Base-by-base conservation (phyloP, 2,113 vertebrate species). In the Menidia beryllina region DNA sequence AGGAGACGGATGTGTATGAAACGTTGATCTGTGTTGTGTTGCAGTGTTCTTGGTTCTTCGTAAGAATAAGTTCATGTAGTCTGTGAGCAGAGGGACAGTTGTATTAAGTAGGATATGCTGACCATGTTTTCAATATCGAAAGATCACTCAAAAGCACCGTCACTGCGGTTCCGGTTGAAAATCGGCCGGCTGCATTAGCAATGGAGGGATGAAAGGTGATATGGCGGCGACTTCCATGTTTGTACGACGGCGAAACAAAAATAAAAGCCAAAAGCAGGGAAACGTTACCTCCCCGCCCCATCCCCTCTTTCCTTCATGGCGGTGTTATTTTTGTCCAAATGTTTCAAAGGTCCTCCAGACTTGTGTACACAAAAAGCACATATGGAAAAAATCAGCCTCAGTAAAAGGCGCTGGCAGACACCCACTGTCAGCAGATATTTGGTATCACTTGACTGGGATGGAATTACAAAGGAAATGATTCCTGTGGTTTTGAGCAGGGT, bases 401-500 rank as follows among this genome's bases (percentile, higher is more conserved):
- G 17, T n/a, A 3, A 58, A 61, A 68, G 17, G 56, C 56, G 23
- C 64, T 71, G 39, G 15, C 56, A 58, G 38, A 45, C 56, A 72
- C 75, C 57, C 56, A 30, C 30, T 68, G 75, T 86, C 45, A 56
- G 79, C 79, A 86, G 77, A 89, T 86, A 86, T 75, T 71, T 53
- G 74, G 75, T 69, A 58, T 76, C 49, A 87, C 86, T 63, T 86
- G 76, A 83, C 74, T 76, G 54, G 65, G 53, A 43, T 82, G 69
- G 50, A 87, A 83, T 72, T 78, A 71, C 73, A 68, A 72, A 86
- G 84, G 76, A 89, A 89, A 87, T 70, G 62, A 83, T 63, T 39
- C 63, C 54, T 77, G 64, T 77, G 81, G 86, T 82, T 88, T 76
- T 80, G 45, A 79, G 60, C 69, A 77, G 64, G 68, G 69, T 82